These are phyloP conservation scores for Antheraea pernyi DNA, from an alignment of 1,140 invertebrate species.

Conservation along the genomic window DNA sequence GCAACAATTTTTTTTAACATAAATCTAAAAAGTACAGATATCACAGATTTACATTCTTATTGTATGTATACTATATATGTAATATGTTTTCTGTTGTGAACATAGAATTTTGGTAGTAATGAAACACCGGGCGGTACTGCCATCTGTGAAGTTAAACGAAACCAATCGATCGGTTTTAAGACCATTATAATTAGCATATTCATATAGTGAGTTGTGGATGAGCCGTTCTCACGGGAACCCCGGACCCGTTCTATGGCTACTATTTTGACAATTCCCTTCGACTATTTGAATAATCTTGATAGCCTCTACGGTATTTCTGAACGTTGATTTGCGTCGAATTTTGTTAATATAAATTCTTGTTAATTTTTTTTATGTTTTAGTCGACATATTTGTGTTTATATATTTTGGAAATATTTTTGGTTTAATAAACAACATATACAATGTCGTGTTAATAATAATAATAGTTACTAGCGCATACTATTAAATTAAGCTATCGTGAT, in stretches of 20 bases:
- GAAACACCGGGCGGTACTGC: neutral
- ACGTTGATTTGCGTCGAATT: neutral
- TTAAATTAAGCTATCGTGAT: no score
- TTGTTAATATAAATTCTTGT: neutral
- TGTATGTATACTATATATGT: no score
- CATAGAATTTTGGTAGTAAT: neutral
- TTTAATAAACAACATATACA: no score
- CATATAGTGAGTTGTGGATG: neutral
- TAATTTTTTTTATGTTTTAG: no score
- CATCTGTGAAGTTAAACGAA: neutral
- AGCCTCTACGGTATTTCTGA: neutral
- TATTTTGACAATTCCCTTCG: conserved; percentile 2
- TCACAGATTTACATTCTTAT: no score
- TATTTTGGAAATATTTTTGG: no score
- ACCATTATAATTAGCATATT: conserved; percentile 20
- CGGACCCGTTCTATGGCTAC: conserved; percentile 3
- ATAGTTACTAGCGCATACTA: no score
- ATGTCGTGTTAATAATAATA: no score
- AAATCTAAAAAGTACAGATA: no score
- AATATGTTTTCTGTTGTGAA: neutral
- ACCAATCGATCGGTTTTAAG: neutral
- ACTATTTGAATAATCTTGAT: conserved; percentile 12
- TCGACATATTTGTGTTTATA: no score
- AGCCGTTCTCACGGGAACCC: conserved; percentile 18
- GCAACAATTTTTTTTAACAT: no score